These are phyloP conservation scores for Lasioglossum lativentre DNA, from an alignment of 2,888 invertebrate species.

Conservation along the genomic window DNA sequence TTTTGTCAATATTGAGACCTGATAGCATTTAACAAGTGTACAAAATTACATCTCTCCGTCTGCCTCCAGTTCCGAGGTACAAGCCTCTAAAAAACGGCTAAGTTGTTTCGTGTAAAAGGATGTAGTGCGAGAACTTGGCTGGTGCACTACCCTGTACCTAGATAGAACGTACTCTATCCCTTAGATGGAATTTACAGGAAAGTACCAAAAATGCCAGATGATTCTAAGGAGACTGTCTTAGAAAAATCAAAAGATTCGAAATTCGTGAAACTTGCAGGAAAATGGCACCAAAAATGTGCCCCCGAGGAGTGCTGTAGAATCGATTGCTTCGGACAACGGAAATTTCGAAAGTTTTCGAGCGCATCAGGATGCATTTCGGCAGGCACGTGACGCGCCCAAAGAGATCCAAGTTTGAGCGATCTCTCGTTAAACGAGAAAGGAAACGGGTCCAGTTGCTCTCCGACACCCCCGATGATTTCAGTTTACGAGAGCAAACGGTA, in stretches of 20 bases:
- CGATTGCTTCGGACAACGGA: not conserved
- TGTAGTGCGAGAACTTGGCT: too few species aligned
- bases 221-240: too few species aligned
- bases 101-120: too few species aligned
- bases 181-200: not conserved
- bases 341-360: not conserved
- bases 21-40: too few species aligned
- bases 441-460: not conserved
- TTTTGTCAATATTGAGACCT: too few species aligned
- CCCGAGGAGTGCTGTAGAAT: not conserved
- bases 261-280: not conserved
- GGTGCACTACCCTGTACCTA: too few species aligned
- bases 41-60: too few species aligned
- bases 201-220: not conserved
- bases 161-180: not conserved
- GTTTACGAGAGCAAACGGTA: conserved; percentile 9
- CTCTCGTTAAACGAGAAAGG: not conserved
- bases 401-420: not conserved
- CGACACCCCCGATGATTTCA: conserved; percentile 3
- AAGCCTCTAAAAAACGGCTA: too few species aligned
- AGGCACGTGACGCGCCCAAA: not conserved
- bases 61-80: too few species aligned
- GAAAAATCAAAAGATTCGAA: not conserved
- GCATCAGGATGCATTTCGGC: not conserved
- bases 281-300: not conserved